A percentile compares a stretch with the other conserved stretches of the same genome.
phyloP scores from a whole-genome alignment of 1,140 invertebrate species.

The Myzus persicae region DNA sequence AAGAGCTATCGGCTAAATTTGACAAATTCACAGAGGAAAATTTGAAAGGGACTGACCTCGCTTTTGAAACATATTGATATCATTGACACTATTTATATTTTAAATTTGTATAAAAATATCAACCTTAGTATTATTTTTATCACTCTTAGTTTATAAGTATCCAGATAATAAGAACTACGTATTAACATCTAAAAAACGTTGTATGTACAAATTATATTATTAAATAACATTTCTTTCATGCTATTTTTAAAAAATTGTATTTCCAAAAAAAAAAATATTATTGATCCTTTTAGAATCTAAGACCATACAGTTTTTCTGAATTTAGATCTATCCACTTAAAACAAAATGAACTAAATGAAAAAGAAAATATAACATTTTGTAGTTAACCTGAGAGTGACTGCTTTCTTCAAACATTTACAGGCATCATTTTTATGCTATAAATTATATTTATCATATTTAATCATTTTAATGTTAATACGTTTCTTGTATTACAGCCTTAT shows the following conservation, averaged over 20 bases:
- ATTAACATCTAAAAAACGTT: neutral
- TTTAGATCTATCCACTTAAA: neutral
- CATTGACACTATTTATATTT: neutral
- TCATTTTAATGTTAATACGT: neutral
- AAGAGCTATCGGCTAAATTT: conserved; percentile 73
- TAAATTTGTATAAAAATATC: no score
- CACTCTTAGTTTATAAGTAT: conserved; percentile 4
- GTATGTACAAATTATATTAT: neutral
- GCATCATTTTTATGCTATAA: neutral
- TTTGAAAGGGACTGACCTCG: conserved; percentile 71
- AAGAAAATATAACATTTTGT: neutral
- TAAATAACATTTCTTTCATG: neutral
- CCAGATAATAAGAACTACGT: neutral
- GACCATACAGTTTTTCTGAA: neutral
- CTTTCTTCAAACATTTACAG: neutral
- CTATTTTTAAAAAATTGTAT: neutral
- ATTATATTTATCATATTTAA: neutral
- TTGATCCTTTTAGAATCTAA: neutral
- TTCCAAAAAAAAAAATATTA: neutral
- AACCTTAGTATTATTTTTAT: no score
- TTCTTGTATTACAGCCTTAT: no score
- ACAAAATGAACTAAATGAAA: neutral
- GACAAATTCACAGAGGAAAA: conserved; percentile 77
- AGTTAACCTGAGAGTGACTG: neutral
- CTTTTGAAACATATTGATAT: conserved; percentile 66